Evolutionary conservation across 2,797 vertebrate genomes (phyloP), one percentile per base, ranked within the genome.

Genomic region (Anabacerthia variegaticeps): DNA sequence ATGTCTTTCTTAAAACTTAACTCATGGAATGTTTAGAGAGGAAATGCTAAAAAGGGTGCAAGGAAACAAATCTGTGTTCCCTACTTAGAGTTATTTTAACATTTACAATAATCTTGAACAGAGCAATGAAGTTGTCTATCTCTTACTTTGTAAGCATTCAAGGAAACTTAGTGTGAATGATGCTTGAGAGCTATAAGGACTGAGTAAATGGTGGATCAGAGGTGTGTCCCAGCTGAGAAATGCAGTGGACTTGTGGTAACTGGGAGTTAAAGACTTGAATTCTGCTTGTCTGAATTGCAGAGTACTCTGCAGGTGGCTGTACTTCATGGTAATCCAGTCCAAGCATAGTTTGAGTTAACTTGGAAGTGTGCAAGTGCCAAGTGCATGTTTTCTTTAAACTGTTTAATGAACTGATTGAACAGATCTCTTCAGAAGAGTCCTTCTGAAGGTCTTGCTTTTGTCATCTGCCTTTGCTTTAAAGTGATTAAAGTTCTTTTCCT

Each of bases 191-290:
- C 23, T 49, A 0, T 30, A 16, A 63, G 43, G 13, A 51, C 30
- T 43, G 61, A 67, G 26, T 52, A 17, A 63, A 26, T 32, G 37
- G 13, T 91, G 49, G 19, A 32, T 80, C 44, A 51, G 73, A 84
- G 49, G 12, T 34, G 12, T 28, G 41, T 37, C 59, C 34, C 9
- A 80, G 41, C 78, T 85, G 61, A 72, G 69, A 48, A 82, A 14
- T 0, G 0, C 1, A 9, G 26, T 59, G 43, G 55, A n/a, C 13
- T 27, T 74, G 34, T 21, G 27, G 10, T 37, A 63, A 34, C 32
- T 43, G 34, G 34, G 23, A 71, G 10, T 71, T 87, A 36, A 61
- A 72, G 54, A 19, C 23, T 12, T 9, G 17, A 76, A 9, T 65
- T 87, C 36, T 20, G 21, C 36, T 36, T 55, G 30, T 74, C n/a